Evolutionary conservation across 2,797 vertebrate genomes (phyloP).

Genomic region (Poeciliopsis turneri): DNA sequence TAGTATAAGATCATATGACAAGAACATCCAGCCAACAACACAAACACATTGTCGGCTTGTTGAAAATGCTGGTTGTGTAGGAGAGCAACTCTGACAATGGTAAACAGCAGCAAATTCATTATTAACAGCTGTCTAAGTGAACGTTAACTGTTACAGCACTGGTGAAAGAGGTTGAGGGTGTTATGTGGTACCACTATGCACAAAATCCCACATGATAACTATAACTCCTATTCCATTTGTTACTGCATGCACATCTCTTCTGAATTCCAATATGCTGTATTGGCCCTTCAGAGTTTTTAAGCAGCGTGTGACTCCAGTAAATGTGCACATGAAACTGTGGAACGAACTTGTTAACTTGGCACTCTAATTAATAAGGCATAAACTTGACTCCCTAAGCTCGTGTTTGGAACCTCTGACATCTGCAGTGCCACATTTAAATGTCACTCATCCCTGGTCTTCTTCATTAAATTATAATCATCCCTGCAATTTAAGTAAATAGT

Average conservation of each 20-base stretch:
- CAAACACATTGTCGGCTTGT: neutral
- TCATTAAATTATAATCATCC: slow-evolving; percentile 10
- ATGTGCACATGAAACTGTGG: slow-evolving; percentile 2
- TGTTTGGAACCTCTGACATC: slow-evolving; percentile 12
- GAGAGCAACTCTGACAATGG: neutral
- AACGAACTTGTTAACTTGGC: slow-evolving; percentile 9
- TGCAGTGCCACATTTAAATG: slow-evolving; percentile 9
- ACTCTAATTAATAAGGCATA: slow-evolving; percentile 11
- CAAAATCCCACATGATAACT: neutral
- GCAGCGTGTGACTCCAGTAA: neutral
- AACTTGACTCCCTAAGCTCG: slow-evolving; percentile 9
- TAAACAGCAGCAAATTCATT: slow-evolving; percentile 11
- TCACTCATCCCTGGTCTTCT: slow-evolving; percentile 8
- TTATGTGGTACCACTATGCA: neutral
- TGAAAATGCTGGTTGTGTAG: neutral
- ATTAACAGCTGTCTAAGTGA: neutral
- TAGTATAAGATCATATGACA: neutral
- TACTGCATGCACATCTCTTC: neutral
- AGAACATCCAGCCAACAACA: neutral
- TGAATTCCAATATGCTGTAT: neutral
- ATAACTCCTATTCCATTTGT: neutral
- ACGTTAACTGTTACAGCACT: neutral
- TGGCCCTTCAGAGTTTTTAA: slow-evolving; percentile 6
- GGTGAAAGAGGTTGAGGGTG: neutral
- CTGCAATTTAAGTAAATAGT: slow-evolving; percentile 6